Conservation (phyloP, 2,888 invertebrate genomes). For the Tholera decimalis region DNA sequence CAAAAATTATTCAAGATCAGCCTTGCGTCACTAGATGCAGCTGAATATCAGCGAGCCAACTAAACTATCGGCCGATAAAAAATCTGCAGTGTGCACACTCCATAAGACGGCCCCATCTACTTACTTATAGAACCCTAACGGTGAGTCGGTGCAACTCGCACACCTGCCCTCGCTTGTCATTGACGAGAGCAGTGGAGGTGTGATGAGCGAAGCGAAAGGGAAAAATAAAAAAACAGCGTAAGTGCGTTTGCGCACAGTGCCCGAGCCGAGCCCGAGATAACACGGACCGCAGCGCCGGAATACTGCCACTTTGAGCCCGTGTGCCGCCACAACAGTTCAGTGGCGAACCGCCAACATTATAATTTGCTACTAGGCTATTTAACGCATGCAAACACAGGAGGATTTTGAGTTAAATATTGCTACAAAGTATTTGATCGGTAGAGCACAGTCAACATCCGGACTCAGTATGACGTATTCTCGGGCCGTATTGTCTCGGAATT, state of each 20-base stretch:
- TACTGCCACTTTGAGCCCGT: constrained; percentile 6
- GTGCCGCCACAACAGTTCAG: constrained; percentile 15
- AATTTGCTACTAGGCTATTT: constrained; percentile 9
- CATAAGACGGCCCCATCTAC: constrained; percentile 58
- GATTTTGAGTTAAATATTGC: neutral
- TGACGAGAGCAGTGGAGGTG: constrained; percentile 61
- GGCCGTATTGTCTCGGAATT: constrained; percentile 53
- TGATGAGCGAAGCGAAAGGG: constrained; percentile 62
- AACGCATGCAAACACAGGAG: constrained; percentile 31
- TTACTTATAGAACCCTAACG: constrained; percentile 61
- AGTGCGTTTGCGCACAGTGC: constrained; percentile 51
- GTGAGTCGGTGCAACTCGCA: constrained; percentile 62
- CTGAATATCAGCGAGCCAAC: constrained; percentile 38
- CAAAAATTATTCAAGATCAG: constrained; percentile 22
- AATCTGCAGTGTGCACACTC: constrained; percentile 60
- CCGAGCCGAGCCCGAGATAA: constrained; percentile 48
- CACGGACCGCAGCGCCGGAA: constrained; percentile 31
- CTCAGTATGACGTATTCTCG: constrained; percentile 9
- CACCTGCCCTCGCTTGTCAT: constrained; percentile 62
- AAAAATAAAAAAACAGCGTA: constrained; percentile 59
- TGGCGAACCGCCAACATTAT: neutral
- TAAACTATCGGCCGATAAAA: constrained; percentile 60
- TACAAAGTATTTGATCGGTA: constrained; percentile 9
- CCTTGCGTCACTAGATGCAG: constrained; percentile 17
- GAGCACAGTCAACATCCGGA: constrained; percentile 20